Conservation (phyloP, 92 coral and sea anemone species). For the Virgularia gustaviana region DNA sequence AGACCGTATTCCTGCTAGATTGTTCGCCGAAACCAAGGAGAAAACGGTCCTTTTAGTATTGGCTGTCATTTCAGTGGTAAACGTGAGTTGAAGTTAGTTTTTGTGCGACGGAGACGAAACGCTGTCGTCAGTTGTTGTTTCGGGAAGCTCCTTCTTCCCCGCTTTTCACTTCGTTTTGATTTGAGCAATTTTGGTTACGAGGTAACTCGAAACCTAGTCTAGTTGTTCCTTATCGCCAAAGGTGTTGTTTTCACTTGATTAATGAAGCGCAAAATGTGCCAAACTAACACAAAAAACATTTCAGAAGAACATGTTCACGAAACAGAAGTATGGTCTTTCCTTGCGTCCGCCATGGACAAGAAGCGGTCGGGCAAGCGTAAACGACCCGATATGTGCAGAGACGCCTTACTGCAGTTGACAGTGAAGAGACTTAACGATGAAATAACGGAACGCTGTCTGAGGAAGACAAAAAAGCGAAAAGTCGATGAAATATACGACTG, state of each 20-base stretch:
- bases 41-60: too few relatives aligned
- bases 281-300: slow-evolving; percentile 17
- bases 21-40: too few relatives aligned
- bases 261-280: slow-evolving; percentile 56
- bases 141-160: too few relatives aligned
- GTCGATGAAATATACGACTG: slow-evolving; percentile 80
- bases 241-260: slow-evolving; percentile 12
- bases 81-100: too few relatives aligned
- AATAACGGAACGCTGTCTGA: slow-evolving; percentile 84
- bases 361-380: slow-evolving; percentile 72
- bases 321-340: slow-evolving; percentile 89
- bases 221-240: neutral
- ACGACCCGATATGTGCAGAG: slow-evolving; percentile 84
- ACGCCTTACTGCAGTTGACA: slow-evolving; percentile 79
- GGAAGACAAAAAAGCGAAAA: slow-evolving; percentile 68
- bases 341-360: slow-evolving; percentile 78
- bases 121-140: neutral
- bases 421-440: slow-evolving; percentile 89
- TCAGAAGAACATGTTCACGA: slow-evolving; percentile 57
- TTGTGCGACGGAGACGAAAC: neutral
- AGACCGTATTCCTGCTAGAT: too few relatives aligned
- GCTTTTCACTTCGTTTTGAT: too few relatives aligned
- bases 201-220: slow-evolving; percentile 1
- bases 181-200: neutral
- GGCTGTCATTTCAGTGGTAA: too few relatives aligned